phyloP scores from a whole-genome alignment of 2,888 invertebrate genomes.

The Chloroclystis v-ata region DNA sequence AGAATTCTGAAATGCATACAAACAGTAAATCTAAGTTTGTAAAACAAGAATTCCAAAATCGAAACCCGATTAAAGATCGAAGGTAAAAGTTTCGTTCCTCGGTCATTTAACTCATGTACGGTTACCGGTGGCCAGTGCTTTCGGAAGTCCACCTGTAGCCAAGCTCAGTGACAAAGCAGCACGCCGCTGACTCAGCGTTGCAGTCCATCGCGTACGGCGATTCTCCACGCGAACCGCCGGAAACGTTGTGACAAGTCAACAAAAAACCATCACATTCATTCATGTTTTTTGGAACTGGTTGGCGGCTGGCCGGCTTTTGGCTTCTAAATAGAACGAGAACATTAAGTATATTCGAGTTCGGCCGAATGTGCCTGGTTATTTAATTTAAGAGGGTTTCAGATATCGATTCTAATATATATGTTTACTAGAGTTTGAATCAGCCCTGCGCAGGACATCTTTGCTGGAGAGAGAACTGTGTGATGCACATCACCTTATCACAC shows the following conservation, averaged over 20 bases:
- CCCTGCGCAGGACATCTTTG: no score
- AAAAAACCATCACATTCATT: constrained; percentile 73
- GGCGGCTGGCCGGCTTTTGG: constrained; percentile 26
- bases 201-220: constrained; percentile 69
- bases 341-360: background rate
- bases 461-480: no score
- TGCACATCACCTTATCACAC: no score
- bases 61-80: background rate
- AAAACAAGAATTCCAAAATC: no score
- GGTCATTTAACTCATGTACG: background rate
- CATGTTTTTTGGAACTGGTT: constrained; percentile 67
- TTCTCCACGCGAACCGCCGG: constrained; percentile 73
- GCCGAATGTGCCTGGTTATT: background rate
- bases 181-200: constrained; percentile 29
- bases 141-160: constrained; percentile 19
- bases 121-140: constrained; percentile 9
- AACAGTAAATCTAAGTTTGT: no score
- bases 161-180: constrained; percentile 15
- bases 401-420: no score
- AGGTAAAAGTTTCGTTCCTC: background rate
- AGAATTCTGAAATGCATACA: no score
- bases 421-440: no score
- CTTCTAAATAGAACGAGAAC: constrained; percentile 16
- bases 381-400: background rate
- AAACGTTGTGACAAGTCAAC: constrained; percentile 74